Conservation (phyloP, 1,140 invertebrate species). For the Adelges cooleyi region DNA sequence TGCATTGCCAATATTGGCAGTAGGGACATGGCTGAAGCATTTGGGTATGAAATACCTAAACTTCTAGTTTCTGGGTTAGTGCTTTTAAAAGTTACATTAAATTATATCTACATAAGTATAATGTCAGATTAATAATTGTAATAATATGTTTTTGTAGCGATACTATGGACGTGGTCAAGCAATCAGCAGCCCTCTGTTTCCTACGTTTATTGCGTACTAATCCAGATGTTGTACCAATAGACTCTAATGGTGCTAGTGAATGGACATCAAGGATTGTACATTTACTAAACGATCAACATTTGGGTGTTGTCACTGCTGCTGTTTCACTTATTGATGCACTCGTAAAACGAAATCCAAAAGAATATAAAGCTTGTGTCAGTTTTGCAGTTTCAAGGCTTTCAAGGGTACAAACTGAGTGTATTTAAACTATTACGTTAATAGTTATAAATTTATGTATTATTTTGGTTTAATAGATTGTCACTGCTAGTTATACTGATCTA, state of each 20-base stretch:
- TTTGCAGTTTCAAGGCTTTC: slow-evolving; percentile 93
- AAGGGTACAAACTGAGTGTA: slow-evolving; percentile 47
- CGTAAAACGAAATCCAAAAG: slow-evolving; percentile 96
- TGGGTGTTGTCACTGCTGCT: slow-evolving; percentile 97
- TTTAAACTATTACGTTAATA: not conserved
- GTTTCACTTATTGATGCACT: slow-evolving; percentile 95
- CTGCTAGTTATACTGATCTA: slow-evolving; percentile 93
- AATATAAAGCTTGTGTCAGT: slow-evolving; percentile 88
- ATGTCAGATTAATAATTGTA: not conserved
- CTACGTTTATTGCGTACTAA: slow-evolving; percentile 84
- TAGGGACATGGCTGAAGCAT: slow-evolving; percentile 98
- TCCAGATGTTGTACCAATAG: slow-evolving; percentile 76
- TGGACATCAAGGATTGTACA: slow-evolving; percentile 99
- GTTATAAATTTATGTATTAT: not conserved
- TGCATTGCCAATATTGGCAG: slow-evolving; percentile 99
- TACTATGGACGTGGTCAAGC: slow-evolving; percentile 99
- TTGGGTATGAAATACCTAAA: slow-evolving; percentile 96
- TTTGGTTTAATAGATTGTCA: slow-evolving; percentile 67
- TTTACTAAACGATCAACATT: slow-evolving; percentile 96
- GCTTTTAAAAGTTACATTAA: not conserved
- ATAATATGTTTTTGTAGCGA: slow-evolving; percentile 58
- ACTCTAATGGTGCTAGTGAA: slow-evolving; percentile 60
- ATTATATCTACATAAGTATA: not conserved
- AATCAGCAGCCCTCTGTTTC: slow-evolving; percentile 94
- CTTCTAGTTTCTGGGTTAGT: slow-evolving; percentile 87